Evolutionary conservation across 2,888 invertebrate genomes (phyloP), one percentile per base, ranked within the genome.

Genomic region (Azorinus chamasolen): DNA sequence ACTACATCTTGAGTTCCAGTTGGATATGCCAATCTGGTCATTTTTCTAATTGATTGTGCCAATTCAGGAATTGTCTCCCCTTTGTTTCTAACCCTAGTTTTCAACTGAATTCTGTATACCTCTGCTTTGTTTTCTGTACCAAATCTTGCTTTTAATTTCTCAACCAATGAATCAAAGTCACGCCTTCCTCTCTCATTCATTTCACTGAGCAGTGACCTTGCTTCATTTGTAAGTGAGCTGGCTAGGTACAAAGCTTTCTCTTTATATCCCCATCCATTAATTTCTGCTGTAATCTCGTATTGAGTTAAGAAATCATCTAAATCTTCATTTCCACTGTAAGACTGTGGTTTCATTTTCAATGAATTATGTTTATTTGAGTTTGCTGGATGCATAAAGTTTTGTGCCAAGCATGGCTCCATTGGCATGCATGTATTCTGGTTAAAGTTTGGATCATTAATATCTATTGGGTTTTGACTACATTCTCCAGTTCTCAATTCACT

Each of bases 261-360:
- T 2, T 43, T 12, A 58, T 64, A 66, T 48, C 73, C 84, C 54
- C 88, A 95, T 95, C 95, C 45, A 63, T 83, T 79, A 37, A 83
- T 46, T 22, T 78, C 79, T 4, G 77, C 27, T 12, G 77, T 39
- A 24, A 79, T 79, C 27, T 78, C 41, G 57, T 78, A 83, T 24
- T 79, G 79, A 10, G 69, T 27, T 0, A 77, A 37, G 48, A 71
- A 79, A 12, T 83, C 83, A n/a, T 74, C 74, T 14, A 74, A 25
- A 24, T 79, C 79, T n/a, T n/a, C n/a, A n/a, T n/a, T n/a, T n/a
- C n/a, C n/a, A n/a, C n/a, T n/a, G n/a, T n/a, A n/a, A n/a, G n/a
- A n/a, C n/a, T n/a, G n/a, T n/a, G n/a, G n/a, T n/a, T n/a, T n/a
- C n/a, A n/a, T n/a, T n/a, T n/a, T 59, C 48, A 48, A 48, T n/a